These are phyloP conservation scores for Camelus dromedarius DNA, from an alignment of 2,113 vertebrate genomes.

Conservation along the genomic window DNA sequence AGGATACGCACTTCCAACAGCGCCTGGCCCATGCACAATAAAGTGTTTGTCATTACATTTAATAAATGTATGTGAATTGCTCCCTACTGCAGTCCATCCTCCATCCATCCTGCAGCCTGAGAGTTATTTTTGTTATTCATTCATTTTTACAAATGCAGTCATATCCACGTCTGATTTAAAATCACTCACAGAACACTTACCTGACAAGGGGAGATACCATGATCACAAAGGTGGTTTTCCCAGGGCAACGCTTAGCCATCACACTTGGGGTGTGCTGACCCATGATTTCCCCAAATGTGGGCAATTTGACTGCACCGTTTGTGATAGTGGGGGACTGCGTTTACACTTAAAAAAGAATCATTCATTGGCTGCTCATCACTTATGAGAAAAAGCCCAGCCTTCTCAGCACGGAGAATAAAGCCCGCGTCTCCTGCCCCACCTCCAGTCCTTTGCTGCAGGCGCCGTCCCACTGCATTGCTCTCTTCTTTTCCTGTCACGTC, in stretches of 20 bases:
- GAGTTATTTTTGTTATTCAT: neutral
- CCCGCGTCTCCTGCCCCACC: neutral
- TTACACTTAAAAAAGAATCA: neutral
- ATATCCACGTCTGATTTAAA: neutral
- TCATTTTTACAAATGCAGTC: neutral
- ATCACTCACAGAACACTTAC: neutral
- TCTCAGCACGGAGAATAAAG: neutral
- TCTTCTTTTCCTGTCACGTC: neutral
- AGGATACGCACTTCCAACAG: neutral
- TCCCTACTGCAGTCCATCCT: neutral
- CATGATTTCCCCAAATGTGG: too few relatives aligned
- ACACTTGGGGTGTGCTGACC: too few relatives aligned
- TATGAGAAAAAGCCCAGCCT: neutral
- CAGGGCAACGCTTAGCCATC: too few relatives aligned
- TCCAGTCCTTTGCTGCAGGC: neutral
- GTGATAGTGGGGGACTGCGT: too few relatives aligned
- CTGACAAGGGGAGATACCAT: too few relatives aligned
- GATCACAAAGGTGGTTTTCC: too few relatives aligned
- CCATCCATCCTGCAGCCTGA: neutral
- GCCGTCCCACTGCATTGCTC: accelerated
- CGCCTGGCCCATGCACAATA: neutral
- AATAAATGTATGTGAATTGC: neutral
- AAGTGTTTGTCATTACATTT: neutral
- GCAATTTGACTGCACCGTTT: too few relatives aligned
- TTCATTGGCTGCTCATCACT: neutral